Conservation (phyloP, 2,797 vertebrate genomes). For the Paguma larvata region DNA sequence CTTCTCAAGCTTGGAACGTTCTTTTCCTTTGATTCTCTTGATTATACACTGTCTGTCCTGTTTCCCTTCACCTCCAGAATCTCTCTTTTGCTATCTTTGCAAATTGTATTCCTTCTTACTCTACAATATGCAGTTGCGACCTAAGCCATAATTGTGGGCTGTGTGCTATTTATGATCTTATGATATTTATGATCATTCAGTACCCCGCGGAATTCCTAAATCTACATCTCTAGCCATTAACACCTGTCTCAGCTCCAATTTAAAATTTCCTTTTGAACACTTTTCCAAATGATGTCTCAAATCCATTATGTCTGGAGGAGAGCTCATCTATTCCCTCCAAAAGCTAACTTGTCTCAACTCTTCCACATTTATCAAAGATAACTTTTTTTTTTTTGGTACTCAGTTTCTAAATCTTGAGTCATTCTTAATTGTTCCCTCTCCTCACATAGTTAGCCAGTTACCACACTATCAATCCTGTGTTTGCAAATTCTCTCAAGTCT, state of each 20-base stretch:
- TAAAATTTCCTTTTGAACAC: background rate
- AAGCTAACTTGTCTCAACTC: background rate
- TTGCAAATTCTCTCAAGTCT: background rate
- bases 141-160: background rate
- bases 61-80: background rate
- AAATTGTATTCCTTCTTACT: background rate
- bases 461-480: background rate
- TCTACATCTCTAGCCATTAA: background rate
- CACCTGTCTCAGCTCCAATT: background rate
- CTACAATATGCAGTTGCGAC: background rate
- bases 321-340: background rate
- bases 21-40: background rate
- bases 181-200: background rate
- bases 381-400: constrained; percentile 13
- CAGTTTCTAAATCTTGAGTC: background rate
- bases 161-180: background rate
- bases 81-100: background rate
- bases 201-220: background rate
- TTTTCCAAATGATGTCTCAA: background rate
- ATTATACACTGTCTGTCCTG: background rate
- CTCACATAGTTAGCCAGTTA: background rate
- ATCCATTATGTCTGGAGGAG: background rate
- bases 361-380: background rate
- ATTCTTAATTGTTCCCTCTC: background rate
- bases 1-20: background rate